Conservation (phyloP, 2,888 invertebrate species). For the Desoria tigrina region DNA sequence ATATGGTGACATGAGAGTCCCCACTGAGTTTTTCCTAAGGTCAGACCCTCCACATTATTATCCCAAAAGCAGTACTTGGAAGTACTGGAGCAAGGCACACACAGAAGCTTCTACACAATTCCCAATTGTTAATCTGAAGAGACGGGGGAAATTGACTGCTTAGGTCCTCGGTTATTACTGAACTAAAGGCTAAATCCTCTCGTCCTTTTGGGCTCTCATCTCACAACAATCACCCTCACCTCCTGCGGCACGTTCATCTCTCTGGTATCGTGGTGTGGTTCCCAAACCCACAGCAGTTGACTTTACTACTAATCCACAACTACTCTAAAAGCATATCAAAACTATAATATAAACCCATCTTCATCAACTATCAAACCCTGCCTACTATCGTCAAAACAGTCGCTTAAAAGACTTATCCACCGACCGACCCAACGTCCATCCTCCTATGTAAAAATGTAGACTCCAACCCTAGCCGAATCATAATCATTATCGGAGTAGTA, state of each 20-base stretch:
- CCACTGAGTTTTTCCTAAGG: constrained; percentile 43
- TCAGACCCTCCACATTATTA: constrained; percentile 45
- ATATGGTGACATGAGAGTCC: constrained; percentile 29
- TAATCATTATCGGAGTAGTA: no score
- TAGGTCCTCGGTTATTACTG: constrained; percentile 12
- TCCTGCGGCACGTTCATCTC: constrained; percentile 52
- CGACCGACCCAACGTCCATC: no score
- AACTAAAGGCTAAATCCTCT: constrained; percentile 1
- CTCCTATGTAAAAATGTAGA: no score
- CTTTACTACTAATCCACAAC: neutral
- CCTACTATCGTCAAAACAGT: no score
- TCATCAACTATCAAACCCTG: neutral
- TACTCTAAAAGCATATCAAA: neutral
- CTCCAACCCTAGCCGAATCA: no score
- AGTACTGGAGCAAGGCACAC: neutral
- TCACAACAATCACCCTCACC: constrained; percentile 51
- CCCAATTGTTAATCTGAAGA: constrained; percentile 1
- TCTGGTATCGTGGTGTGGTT: constrained; percentile 32
- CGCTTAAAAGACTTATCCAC: no score
- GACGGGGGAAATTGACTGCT: neutral
- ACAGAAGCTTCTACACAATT: constrained; percentile 14
- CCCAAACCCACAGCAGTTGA: constrained; percentile 14
- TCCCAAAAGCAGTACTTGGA: neutral
- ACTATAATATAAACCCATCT: neutral
- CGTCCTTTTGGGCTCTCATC: neutral